Evolutionary conservation across 2,888 invertebrate genomes (phyloP).

Genomic region (Scaptomyza caliginosa): DNA sequence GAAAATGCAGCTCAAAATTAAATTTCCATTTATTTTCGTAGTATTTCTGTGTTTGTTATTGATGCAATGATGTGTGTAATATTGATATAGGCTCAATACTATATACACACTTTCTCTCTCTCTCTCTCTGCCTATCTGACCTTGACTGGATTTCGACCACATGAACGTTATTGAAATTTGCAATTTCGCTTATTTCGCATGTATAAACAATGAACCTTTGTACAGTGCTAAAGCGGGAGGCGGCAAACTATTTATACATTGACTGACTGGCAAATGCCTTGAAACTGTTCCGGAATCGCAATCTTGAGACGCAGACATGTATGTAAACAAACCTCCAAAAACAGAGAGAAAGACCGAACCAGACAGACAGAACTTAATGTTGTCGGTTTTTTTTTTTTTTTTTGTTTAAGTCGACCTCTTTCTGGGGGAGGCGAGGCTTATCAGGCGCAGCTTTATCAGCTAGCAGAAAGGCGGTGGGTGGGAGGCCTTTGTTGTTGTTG

Average conservation of each 20-base stretch:
- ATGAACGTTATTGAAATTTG: conserved; percentile 7
- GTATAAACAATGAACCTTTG: conserved; percentile 37
- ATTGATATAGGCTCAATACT: neutral
- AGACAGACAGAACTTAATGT: conserved; percentile 5
- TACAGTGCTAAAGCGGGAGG: conserved; percentile 1
- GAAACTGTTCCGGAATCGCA: conserved; percentile 36
- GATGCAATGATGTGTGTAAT: neutral
- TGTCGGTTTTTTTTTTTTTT: conserved; percentile 7
- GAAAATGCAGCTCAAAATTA: conserved; percentile 36
- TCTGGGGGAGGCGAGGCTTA: conserved; percentile 26
- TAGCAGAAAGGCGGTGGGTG: neutral
- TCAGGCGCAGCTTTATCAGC: conserved; percentile 53
- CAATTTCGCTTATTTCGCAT: conserved; percentile 5
- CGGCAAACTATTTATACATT: conserved; percentile 46
- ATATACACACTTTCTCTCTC: neutral
- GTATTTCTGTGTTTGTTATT: conserved; percentile 4
- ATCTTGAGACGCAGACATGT: conserved; percentile 12
- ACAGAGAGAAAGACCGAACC: conserved; percentile 13
- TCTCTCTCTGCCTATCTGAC: conserved; percentile 3
- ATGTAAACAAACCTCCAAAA: conserved; percentile 71
- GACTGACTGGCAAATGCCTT: conserved; percentile 19
- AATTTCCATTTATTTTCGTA: conserved; percentile 17
- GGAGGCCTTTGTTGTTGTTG: neutral
- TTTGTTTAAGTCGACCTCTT: neutral
- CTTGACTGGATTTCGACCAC: conserved; percentile 7